Evolutionary conservation across 2,113 vertebrate genomes (phyloP), one percentile per base, ranked within the genome.

Genomic region (Barbus barbus): DNA sequence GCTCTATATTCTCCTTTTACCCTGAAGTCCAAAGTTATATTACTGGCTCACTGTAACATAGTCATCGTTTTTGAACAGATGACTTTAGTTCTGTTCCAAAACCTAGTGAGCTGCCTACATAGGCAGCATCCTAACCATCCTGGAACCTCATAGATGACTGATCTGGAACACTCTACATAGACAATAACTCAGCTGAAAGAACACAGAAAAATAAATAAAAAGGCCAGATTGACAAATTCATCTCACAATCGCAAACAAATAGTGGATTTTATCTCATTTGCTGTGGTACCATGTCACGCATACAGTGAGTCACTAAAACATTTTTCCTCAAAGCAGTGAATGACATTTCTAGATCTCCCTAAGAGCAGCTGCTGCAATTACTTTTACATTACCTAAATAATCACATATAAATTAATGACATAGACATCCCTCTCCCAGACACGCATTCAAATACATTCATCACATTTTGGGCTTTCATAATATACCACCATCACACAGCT

Each of bases 381-480:
- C 44, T 28, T 65, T 53, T 28, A 71, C 79, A 82, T 56, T 82
- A 82, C 79, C 65, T 26, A 71, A 82, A 56, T 71, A 82, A 71
- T 82, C 79, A 82, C 46, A 36, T n/a, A n/a, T 4, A 53, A 38
- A 82, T 24, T 18, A 71, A 71, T 53, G 46, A 53, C 63, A 81
- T 71, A 22, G 28, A 33, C 63, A 51, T 33, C 76, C 33, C 53
- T 3, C 38, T 60, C 75, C 48, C 51, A 56, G 18, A 71, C 20
- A 71, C 12, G 20, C 26, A 67, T 63, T n/a, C 38, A n/a, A 48
- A 28, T 53, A 61, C 77, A 79, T 63, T 79, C 77, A 79, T 65
- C 24, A 38, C 31, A 81, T 90, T 90, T 87, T 46, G 85, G 79
- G 87, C 86, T 82, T 88, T 78, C 87, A 88, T 81, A 61, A 77